These are phyloP conservation scores for Oscheius sp. DNA, from an alignment of 2,888 invertebrate species.

Conservation along the genomic window DNA sequence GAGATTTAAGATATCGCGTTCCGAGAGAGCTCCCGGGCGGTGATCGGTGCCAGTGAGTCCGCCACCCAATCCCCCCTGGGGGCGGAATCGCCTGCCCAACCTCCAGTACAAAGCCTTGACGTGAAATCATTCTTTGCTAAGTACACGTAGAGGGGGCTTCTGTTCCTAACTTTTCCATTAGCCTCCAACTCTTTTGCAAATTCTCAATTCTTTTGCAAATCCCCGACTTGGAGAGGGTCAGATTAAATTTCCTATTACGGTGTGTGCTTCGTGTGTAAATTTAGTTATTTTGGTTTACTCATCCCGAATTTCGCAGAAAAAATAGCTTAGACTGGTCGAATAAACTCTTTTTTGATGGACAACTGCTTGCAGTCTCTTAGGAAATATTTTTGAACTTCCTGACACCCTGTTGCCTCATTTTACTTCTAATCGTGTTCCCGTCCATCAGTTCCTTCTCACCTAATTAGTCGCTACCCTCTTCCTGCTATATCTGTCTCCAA, in stretches of 20 bases:
- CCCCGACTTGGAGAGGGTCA: background rate
- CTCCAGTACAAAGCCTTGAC: constrained; percentile 35
- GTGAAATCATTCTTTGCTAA: constrained; percentile 27
- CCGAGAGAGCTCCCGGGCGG: constrained; percentile 22
- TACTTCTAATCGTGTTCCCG: background rate
- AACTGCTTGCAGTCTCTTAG: too few species aligned
- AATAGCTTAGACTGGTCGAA: too few species aligned
- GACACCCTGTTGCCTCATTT: background rate
- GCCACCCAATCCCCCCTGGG: constrained; percentile 35
- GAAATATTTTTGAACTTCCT: too few species aligned
- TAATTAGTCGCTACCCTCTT: background rate
- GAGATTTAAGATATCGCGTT: constrained; percentile 34
- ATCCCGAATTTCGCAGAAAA: too few species aligned
- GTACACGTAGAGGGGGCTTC: constrained; percentile 7
- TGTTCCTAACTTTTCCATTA: background rate
- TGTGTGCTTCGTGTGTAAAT: background rate
- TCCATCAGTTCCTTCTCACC: constrained; percentile 15
- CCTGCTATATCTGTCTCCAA: background rate
- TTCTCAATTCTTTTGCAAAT: background rate
- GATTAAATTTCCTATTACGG: background rate
- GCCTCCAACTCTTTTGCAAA: background rate
- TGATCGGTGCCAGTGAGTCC: constrained; percentile 37
- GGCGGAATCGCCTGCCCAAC: constrained; percentile 35
- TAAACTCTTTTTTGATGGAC: too few species aligned
- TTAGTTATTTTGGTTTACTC: too few species aligned